Percentiles rank a stretch among this genome's conserved stretches.
These are phyloP conservation scores for Pocillopora damicornis DNA, from an alignment of 64 coral and sea anemone genomes.

Conservation along the genomic window DNA sequence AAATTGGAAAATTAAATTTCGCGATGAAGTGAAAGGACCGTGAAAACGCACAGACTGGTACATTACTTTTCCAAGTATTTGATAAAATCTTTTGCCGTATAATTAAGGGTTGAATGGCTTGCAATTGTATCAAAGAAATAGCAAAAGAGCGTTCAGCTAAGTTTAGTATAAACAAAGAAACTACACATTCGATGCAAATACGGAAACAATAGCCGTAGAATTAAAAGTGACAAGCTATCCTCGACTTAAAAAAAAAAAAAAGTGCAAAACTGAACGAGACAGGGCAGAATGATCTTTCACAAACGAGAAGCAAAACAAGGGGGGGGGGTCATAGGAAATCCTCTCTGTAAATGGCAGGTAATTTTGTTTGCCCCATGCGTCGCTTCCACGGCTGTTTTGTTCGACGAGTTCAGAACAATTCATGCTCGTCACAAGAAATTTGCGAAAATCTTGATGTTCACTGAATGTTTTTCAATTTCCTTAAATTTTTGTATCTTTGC, in stretches of 20 bases:
- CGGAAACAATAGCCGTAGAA: background rate
- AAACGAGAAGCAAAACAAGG: background rate
- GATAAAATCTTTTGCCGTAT: background rate
- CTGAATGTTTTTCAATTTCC: too few species aligned
- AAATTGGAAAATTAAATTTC: background rate
- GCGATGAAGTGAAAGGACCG: background rate
- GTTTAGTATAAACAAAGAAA: background rate
- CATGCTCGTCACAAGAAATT: too few species aligned
- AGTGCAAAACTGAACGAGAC: background rate
- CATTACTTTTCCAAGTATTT: background rate
- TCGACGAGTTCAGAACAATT: too few species aligned
- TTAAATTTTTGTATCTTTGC: too few species aligned
- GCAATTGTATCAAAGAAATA: background rate
- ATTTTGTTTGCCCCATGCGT: too few species aligned
- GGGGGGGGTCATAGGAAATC: too few species aligned
- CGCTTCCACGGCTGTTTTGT: too few species aligned
- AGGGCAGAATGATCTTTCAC: background rate
- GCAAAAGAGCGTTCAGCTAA: background rate
- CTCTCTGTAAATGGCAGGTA: too few species aligned
- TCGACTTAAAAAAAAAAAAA: background rate
- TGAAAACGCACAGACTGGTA: background rate
- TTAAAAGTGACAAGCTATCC: background rate
- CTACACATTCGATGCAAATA: background rate
- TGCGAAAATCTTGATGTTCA: too few species aligned
- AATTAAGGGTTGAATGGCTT: too few species aligned